Conservation (phyloP, 1,140 invertebrate species). For the Olivierus martensii region DNA sequence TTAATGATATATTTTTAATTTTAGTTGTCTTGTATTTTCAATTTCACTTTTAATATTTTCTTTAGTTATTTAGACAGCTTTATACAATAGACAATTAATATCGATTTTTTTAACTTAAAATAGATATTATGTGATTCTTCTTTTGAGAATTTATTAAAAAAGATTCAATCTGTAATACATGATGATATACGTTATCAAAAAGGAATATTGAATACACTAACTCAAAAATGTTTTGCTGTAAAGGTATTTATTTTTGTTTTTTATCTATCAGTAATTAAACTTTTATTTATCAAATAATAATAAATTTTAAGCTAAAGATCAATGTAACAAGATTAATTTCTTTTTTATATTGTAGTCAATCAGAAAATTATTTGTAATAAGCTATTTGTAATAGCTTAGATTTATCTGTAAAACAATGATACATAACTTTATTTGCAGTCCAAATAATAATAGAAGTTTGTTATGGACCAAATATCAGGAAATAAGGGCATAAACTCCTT, state of each 20-base stretch:
- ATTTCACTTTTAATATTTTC: too few species aligned
- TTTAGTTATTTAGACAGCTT: too few species aligned
- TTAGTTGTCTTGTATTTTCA: too few species aligned
- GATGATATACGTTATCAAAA: constrained; percentile 53
- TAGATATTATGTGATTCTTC: not conserved
- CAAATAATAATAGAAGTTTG: too few species aligned
- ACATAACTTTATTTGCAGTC: too few species aligned
- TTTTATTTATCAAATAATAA: not conserved
- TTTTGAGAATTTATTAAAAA: constrained; percentile 41
- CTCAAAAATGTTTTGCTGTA: constrained; percentile 67
- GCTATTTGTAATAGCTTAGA: not conserved
- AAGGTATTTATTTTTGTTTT: constrained; percentile 33
- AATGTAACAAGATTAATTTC: not conserved
- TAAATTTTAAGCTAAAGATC: not conserved
- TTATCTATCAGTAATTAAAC: too few species aligned
- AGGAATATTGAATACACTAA: constrained; percentile 46
- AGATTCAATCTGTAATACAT: constrained; percentile 52
- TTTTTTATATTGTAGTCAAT: not conserved
- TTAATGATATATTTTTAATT: too few species aligned
- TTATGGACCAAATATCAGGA: too few species aligned
- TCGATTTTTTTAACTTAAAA: not conserved
- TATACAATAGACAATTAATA: too few species aligned
- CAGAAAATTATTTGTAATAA: not conserved
- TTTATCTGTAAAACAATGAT: too few species aligned
- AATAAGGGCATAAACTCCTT: too few species aligned